phyloP scores from a whole-genome alignment of 1,140 invertebrate genomes.

The Drosophila albomicans region DNA sequence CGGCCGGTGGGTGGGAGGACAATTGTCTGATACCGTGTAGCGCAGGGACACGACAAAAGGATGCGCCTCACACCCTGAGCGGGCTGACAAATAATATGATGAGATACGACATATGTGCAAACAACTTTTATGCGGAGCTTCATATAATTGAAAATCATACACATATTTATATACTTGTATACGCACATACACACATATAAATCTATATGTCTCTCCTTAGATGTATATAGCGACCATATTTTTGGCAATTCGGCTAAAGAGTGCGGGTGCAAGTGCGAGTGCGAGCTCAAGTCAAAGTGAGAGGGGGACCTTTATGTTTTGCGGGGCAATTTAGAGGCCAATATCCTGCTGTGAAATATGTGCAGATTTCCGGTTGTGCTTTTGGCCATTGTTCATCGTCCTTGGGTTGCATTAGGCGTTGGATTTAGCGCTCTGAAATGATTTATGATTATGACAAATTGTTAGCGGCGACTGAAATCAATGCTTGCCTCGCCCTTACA shows the following conservation, averaged over 20 bases:
- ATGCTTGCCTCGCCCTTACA: slow-evolving; percentile 16
- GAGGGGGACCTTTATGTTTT: slow-evolving; percentile 61
- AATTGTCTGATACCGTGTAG: slow-evolving; percentile 19
- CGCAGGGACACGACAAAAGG: slow-evolving; percentile 58
- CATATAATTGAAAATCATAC: slow-evolving; percentile 82
- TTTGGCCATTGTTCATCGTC: slow-evolving; percentile 47
- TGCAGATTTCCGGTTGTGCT: slow-evolving; percentile 66
- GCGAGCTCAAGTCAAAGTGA: background rate
- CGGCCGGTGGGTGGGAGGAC: slow-evolving; percentile 38
- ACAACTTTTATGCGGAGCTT: slow-evolving; percentile 80
- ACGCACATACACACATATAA: slow-evolving; percentile 1
- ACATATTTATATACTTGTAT: background rate
- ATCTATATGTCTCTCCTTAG: background rate
- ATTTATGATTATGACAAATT: slow-evolving; percentile 84
- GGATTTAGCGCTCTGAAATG: slow-evolving; percentile 81
- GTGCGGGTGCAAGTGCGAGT: background rate
- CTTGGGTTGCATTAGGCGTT: slow-evolving; percentile 66
- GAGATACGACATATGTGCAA: slow-evolving; percentile 85
- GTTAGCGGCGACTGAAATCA: slow-evolving; percentile 65
- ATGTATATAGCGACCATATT: slow-evolving; percentile 19
- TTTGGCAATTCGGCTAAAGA: slow-evolving; percentile 1
- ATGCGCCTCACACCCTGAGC: slow-evolving; percentile 52
- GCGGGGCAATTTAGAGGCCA: slow-evolving; percentile 84
- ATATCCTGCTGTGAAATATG: slow-evolving; percentile 85
- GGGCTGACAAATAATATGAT: slow-evolving; percentile 83